Evolutionary conservation across 2,888 invertebrate species (phyloP), one percentile per base, ranked within the genome.

Genomic region (Ormyrus nitidulus): DNA sequence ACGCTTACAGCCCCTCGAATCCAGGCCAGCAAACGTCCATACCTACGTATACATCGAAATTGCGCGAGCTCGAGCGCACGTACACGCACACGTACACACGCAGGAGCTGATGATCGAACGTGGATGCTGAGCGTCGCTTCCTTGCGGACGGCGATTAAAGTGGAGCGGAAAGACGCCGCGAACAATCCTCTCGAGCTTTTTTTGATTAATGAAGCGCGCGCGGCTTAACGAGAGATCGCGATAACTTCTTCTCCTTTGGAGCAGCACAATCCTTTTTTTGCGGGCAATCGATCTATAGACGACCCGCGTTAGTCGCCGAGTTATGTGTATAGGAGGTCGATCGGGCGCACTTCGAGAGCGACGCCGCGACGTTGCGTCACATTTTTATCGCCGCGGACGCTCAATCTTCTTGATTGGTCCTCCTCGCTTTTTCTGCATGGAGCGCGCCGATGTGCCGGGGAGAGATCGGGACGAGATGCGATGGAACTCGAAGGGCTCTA

Each of bases 171-270:
- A 61, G 13, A 51, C 59, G 59, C 59, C 34, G 59, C 59, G 10
- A 59, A 65, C 77, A 76, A 79, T 62, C 48, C 49, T 11, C 34
- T 34, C 51, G n/a, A 46, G 49, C 58, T 79, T 65, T 80, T 75
- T 83, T 82, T 82, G 84, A 85, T 84, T 84, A 85, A 86, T 82
- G 86, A 86, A 80, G 80, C 74, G 62, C 34, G 34, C 34, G 34
- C 34, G 72, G 66, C 79, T 80, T 81, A 83, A 82, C 80, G 82
- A 83, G 77, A 75, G 62, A 75, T 56, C 74, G 44, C 69, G 56
- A 58, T 58, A 58, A n/a, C 58, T 58, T n/a, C 58, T 59, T 59
- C 11, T 59, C 11, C 5, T 7, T 7, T 19, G 4, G 34, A 34
- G 34, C 34, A 4, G 13, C 4, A 4, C 34, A 34, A 34, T 34